A percentile compares a stretch with the other conserved stretches of the same genome.
Conservation (phyloP, 2,797 vertebrate species). For the Enteromius thamalakanensis region DNA sequence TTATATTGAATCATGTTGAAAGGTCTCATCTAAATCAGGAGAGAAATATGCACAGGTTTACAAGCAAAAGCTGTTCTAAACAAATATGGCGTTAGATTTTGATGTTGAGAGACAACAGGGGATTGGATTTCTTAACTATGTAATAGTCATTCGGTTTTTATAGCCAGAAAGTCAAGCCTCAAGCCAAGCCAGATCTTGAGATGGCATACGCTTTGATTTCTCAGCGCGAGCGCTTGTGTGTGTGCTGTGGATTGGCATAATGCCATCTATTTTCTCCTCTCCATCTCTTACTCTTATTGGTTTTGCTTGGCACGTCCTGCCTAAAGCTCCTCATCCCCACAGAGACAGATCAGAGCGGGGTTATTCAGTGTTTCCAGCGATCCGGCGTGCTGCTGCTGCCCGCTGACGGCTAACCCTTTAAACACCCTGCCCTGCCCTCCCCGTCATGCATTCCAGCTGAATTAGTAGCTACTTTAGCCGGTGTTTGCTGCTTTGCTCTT, state of each 20-base stretch:
- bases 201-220: neutral
- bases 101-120: neutral
- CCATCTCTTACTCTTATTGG: slow-evolving; percentile 8
- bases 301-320: slow-evolving; percentile 28
- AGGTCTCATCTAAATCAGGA: neutral
- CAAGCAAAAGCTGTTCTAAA: neutral
- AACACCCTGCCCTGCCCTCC: neutral
- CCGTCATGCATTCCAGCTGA: slow-evolving; percentile 28
- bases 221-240: neutral
- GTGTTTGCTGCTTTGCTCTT: slow-evolving; percentile 15
- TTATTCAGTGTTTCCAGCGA: slow-evolving; percentile 20
- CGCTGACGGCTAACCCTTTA: slow-evolving; percentile 15
- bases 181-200: slow-evolving; percentile 5
- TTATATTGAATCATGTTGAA: neutral
- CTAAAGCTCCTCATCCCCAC: slow-evolving; percentile 23
- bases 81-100: neutral
- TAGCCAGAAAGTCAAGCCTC: neutral
- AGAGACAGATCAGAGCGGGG: slow-evolving; percentile 4
- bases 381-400: neutral
- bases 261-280: slow-evolving; percentile 50
- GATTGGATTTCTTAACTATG: neutral
- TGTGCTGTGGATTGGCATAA: slow-evolving; percentile 50
- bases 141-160: slow-evolving; percentile 2
- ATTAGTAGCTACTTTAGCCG: slow-evolving; percentile 3
- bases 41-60: neutral